Conservation (phyloP, 1,140 invertebrate species). For the Thaumetopoea pityocampa region DNA sequence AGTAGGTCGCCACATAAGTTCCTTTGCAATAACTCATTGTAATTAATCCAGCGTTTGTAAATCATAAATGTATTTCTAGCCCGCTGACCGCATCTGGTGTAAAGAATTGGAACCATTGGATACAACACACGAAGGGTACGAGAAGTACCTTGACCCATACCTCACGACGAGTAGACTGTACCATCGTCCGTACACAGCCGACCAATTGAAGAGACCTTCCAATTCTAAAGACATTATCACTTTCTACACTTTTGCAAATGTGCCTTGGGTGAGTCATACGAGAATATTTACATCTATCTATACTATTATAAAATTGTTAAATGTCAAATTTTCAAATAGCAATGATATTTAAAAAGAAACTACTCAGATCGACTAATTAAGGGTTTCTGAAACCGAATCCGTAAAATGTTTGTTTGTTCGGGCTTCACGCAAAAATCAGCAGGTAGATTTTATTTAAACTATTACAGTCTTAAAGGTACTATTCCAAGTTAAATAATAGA, state of each 20-base stretch:
- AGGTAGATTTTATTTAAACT: no score
- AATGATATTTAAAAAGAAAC: not conserved
- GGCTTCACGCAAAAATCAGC: no score
- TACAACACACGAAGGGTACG: constrained; percentile 54
- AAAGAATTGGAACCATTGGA: constrained; percentile 48
- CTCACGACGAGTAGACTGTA: constrained; percentile 50
- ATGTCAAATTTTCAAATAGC: not conserved
- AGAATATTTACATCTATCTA: no score
- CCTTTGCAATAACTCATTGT: no score
- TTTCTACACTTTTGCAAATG: constrained; percentile 49
- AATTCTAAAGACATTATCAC: constrained; percentile 45
- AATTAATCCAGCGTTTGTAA: no score
- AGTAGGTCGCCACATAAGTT: no score
- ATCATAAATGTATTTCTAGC: constrained; percentile 13
- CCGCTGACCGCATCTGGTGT: constrained; percentile 26
- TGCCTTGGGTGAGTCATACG: constrained; percentile 52
- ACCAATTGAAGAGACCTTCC: constrained; percentile 40
- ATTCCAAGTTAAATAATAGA: no score
- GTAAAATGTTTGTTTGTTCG: no score
- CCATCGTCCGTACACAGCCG: constrained; percentile 49
- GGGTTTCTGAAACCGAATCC: no score
- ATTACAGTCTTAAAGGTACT: no score
- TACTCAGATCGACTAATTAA: not conserved
- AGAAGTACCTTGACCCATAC: constrained; percentile 61
- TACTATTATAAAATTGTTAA: no score